These are phyloP conservation scores for Ryuthela nishihirai DNA, from an alignment of 2,888 invertebrate species.

Conservation along the genomic window DNA sequence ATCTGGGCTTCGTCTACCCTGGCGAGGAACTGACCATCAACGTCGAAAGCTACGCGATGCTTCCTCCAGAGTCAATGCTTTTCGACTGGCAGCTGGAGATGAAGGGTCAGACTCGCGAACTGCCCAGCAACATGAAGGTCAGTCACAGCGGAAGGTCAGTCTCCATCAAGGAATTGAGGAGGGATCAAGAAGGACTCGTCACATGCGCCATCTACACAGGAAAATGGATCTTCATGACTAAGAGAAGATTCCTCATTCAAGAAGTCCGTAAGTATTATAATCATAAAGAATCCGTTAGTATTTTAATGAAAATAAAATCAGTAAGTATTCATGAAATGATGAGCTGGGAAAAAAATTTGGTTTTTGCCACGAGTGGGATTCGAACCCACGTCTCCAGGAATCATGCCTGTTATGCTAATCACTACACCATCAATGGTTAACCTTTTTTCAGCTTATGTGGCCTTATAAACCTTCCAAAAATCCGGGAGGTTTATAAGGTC, in stretches of 20 bases:
- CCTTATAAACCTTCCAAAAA: too few relatives aligned
- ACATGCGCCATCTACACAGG: constrained; percentile 16
- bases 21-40: constrained; percentile 15
- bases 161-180: constrained; percentile 10
- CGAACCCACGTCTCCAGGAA: too few relatives aligned
- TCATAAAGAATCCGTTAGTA: too few relatives aligned
- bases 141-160: constrained; percentile 6
- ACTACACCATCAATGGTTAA: too few relatives aligned
- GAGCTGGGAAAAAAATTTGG: too few relatives aligned
- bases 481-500: too few relatives aligned
- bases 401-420: too few relatives aligned
- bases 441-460: too few relatives aligned
- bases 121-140: constrained; percentile 27
- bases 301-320: too few relatives aligned
- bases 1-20: constrained; percentile 23
- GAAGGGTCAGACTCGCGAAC: neutral
- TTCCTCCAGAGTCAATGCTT: constrained; percentile 1
- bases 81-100: constrained; percentile 21
- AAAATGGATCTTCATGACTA: constrained; percentile 6
- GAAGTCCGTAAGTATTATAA: constrained; percentile 8
- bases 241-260: constrained; percentile 15
- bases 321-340: too few relatives aligned
- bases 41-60: constrained; percentile 5
- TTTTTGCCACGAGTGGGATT: too few relatives aligned
- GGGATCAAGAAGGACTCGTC: constrained; percentile 20